Evolutionary conservation across 2,797 vertebrate genomes (phyloP).

Genomic region (Chromis chromis): DNA sequence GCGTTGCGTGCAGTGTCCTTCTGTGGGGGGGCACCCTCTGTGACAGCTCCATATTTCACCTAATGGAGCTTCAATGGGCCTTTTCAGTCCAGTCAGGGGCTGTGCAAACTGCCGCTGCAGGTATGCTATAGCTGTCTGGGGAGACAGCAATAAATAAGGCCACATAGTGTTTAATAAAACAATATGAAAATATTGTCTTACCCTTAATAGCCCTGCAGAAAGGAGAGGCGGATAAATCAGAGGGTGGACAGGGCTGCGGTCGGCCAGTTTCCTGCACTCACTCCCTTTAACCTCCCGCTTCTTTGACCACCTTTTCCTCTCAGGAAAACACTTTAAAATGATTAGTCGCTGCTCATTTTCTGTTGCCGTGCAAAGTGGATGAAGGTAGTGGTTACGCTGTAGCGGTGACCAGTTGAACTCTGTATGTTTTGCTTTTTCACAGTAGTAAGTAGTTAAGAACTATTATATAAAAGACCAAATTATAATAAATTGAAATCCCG

Average conservation of each 20-base stretch:
- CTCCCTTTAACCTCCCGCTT: conserved; percentile 37
- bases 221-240: conserved; percentile 71
- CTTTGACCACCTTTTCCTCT: conserved; percentile 17
- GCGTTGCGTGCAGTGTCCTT: conserved; percentile 15
- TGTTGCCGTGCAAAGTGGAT: conserved; percentile 23
- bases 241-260: conserved; percentile 27
- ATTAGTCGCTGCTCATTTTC: conserved; percentile 56
- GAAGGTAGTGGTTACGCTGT: conserved; percentile 38
- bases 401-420: conserved; percentile 44
- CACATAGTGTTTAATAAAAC: conserved; percentile 79
- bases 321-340: conserved; percentile 49
- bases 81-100: conserved; percentile 66
- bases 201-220: conserved; percentile 66
- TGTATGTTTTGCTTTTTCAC: background rate
- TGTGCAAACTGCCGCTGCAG: conserved; percentile 58
- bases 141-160: conserved; percentile 75
- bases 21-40: conserved; percentile 22
- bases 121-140: conserved; percentile 49
- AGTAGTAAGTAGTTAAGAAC: background rate
- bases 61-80: conserved; percentile 61
- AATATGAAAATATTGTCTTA: conserved; percentile 80
- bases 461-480: background rate
- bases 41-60: conserved; percentile 69
- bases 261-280: conserved; percentile 50
- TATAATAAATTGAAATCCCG: background rate